These are phyloP conservation scores for Callorhinus ursinus DNA, from an alignment of 2,113 vertebrate species.

Conservation along the genomic window DNA sequence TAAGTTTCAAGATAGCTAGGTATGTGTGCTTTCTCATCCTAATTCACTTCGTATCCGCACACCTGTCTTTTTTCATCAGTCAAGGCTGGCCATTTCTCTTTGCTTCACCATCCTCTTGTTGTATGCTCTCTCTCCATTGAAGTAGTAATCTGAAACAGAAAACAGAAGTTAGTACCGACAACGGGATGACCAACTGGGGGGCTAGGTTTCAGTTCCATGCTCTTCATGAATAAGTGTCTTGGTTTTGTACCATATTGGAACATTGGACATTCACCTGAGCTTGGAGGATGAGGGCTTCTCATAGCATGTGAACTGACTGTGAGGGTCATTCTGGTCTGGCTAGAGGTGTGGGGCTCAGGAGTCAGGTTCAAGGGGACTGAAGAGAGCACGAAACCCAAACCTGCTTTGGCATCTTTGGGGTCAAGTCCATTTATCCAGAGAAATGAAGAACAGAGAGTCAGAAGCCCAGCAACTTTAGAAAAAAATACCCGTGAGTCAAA, in stretches of 20 bases:
- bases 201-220: background rate
- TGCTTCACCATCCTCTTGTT: fast-evolving
- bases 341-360: fast-evolving
- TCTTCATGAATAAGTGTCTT: background rate
- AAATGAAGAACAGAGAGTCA: background rate
- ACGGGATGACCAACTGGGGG: background rate
- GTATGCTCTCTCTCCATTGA: background rate
- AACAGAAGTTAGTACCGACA: background rate
- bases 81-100: background rate
- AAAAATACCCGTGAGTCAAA: background rate
- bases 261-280: background rate
- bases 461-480: background rate
- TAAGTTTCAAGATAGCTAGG: background rate
- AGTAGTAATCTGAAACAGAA: background rate
- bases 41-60: no score
- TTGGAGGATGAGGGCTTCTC: background rate
- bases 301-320: background rate
- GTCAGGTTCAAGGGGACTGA: background rate
- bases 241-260: no score
- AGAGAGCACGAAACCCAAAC: background rate
- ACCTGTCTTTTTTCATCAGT: background rate
- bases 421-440: background rate
- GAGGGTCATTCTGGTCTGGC: no score
- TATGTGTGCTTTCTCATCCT: background rate
- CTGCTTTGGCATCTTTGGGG: background rate